These are phyloP conservation scores for Timema cristinae DNA, from an alignment of 2,888 invertebrate species.

Conservation along the genomic window DNA sequence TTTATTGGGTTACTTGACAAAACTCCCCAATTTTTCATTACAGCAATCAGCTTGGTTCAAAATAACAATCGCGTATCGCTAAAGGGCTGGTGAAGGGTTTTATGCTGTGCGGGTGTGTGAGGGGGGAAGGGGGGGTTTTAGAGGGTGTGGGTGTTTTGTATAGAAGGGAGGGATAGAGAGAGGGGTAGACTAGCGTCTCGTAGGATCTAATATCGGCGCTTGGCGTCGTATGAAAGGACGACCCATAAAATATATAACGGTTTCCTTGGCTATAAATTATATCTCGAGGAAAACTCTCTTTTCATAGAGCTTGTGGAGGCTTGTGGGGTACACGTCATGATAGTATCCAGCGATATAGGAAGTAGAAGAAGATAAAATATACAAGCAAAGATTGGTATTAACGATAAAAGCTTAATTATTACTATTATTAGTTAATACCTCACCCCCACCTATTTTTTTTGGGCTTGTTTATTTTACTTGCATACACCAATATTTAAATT, in stretches of 20 bases:
- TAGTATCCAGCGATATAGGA: no score
- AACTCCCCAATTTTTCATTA: no score
- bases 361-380: no score
- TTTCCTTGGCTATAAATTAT: conserved; percentile 9
- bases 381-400: no score
- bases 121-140: neutral
- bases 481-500: no score
- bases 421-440: no score
- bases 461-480: no score
- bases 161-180: neutral
- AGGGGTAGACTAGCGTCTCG: conserved; percentile 10
- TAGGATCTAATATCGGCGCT: conserved; percentile 16
- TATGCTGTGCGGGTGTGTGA: no score
- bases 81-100: neutral
- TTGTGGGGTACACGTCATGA: no score
- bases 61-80: conserved; percentile 14
- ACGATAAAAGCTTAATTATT: no score
- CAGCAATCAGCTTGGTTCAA: neutral
- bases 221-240: conserved; percentile 12
- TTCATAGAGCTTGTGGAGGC: no score
- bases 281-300: neutral
- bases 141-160: neutral
- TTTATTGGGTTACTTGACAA: neutral
- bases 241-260: conserved; percentile 13
- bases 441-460: no score